Base-by-base conservation (phyloP, 2,113 vertebrate species). In the Podarcis muralis region DNA sequence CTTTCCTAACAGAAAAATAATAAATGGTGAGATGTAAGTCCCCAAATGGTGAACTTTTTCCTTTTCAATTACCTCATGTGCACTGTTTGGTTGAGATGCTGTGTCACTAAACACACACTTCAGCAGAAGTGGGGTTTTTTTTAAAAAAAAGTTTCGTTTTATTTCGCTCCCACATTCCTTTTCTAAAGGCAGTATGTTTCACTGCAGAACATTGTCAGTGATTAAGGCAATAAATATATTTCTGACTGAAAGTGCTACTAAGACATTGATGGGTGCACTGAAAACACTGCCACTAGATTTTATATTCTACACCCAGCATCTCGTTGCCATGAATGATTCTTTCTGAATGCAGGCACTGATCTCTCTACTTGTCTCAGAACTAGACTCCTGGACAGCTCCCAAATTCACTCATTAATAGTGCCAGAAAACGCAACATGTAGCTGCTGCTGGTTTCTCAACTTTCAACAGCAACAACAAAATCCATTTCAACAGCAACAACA, bases 161-260 rank as follows among this genome's bases (percentile, higher is more conserved):
- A 53, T 79, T 53, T 78, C 4, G 11, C 9, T 32, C 12, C 43
- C 20, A 43, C 11, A 18, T 57, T 7, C 20, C 32, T 83, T 68
- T 66, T 66, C 59, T 72, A 37, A 87, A 81, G 5, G 7, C 37
- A 27, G 43, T 25, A 30, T 15, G n/a, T 81, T 69, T 71, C n/a
- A 71, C 69, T 53, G 35, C 23, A 76, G 25, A 76, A 72, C 5
- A 1, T 20, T 30, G 23, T 2, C 15, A 25, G 25, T 48, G 16
- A 59, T 40, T 37, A 81, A 74, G 68, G 0, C 37, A 90, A 59
- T 74, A 92, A 88, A 30, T 30, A 75, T 83, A 13, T 1, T 88
- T 84, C 35, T 77, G n/a, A 32, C n/a, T 72, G 48, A 89, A 82
- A 57, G 3, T 30, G 8, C 59, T 93, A 77, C 59, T 35, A 66